A percentile compares a stretch with the other conserved stretches of the same genome.
Conservation (phyloP, 2,113 vertebrate genomes). For the Hystrix cristata region DNA sequence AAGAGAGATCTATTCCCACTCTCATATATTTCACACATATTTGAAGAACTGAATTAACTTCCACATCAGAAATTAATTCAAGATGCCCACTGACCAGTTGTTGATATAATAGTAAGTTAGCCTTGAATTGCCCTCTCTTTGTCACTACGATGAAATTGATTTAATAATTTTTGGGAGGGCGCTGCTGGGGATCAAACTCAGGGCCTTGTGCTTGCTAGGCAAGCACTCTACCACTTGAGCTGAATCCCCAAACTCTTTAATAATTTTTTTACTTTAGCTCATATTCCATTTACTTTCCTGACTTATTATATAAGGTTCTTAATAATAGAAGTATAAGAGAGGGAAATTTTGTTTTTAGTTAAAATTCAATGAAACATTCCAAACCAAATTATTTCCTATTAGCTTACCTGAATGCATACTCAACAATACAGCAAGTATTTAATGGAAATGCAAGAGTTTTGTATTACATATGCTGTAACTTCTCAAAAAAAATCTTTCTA, state of each 20-base stretch:
- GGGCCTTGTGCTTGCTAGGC: too few species aligned
- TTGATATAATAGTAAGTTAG: background rate
- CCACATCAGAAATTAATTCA: background rate
- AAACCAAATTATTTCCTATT: constrained; percentile 65
- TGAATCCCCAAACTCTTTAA: too few species aligned
- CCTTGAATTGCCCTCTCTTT: constrained; percentile 35
- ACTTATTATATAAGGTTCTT: constrained; percentile 55
- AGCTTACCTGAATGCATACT: background rate
- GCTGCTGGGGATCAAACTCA: too few species aligned
- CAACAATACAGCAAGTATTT: background rate
- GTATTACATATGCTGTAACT: background rate
- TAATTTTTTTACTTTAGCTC: background rate
- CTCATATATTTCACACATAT: background rate
- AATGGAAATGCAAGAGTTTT: background rate
- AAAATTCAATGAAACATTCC: constrained; percentile 54
- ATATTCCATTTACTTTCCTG: constrained; percentile 53
- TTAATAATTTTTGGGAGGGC: background rate
- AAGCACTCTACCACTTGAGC: too few species aligned
- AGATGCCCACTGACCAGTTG: background rate
- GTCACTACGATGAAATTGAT: constrained; percentile 27
- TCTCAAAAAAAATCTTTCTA: background rate
- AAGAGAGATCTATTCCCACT: background rate
- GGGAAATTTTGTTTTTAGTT: constrained; percentile 51
- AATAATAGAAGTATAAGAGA: constrained; percentile 59
- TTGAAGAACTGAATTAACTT: background rate